Evolutionary conservation across 92 coral and sea anemone species (phyloP).

Genomic region (Parazoanthus darwini): DNA sequence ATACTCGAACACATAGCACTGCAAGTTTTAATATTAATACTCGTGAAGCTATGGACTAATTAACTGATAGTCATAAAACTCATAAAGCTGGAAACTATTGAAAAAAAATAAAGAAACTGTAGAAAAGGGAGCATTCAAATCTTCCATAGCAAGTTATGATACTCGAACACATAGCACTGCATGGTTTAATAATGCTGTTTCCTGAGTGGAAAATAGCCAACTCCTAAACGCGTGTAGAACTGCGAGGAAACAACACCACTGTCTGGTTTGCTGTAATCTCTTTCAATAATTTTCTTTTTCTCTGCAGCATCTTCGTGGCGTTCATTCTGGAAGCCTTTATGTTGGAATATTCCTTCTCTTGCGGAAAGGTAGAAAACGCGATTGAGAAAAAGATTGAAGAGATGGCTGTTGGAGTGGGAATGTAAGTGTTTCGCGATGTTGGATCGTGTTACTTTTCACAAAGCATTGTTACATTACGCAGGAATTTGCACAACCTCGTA

Average conservation of each 20-base stretch:
- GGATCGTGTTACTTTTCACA: no score
- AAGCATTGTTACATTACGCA: neutral
- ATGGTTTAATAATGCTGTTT: no score
- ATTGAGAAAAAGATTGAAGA: constrained; percentile 86
- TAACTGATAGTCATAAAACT: no score
- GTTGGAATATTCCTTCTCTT: constrained; percentile 92
- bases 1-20: no score
- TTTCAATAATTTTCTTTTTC: neutral
- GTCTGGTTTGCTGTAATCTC: neutral
- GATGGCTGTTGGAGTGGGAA: constrained; percentile 92
- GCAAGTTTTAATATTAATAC: no score
- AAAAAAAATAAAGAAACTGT: no score
- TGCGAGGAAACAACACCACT: neutral
- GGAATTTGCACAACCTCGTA: neutral
- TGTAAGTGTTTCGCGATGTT: constrained; percentile 57
- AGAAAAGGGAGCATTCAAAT: no score
- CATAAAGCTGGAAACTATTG: no score
- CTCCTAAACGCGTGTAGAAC: neutral
- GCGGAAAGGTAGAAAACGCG: constrained; percentile 85
- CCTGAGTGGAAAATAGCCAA: neutral
- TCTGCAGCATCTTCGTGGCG: constrained; percentile 89
- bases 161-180: no score
- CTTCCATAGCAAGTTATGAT: no score
- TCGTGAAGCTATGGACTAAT: no score
- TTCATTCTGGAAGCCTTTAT: constrained; percentile 95